These are phyloP conservation scores for Acrobeloides nanus DNA, from an alignment of 2,888 invertebrate species.

Conservation along the genomic window DNA sequence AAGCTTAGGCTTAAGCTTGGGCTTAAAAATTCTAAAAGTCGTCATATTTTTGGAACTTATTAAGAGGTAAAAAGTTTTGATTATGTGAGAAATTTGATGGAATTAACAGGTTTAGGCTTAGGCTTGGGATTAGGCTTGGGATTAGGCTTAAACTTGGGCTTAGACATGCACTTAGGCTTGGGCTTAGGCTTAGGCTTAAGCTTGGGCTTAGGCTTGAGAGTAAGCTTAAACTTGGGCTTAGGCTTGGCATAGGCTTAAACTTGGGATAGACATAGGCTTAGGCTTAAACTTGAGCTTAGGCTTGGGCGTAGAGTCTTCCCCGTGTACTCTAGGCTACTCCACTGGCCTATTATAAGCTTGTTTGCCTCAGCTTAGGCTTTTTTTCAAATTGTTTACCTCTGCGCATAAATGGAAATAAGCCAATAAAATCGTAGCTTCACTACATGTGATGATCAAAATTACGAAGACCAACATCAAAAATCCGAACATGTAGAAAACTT, in stretches of 20 bases:
- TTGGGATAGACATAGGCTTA: background rate
- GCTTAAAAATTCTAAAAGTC: conserved; percentile 7
- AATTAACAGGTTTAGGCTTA: too few species aligned
- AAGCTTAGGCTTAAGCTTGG: too few species aligned
- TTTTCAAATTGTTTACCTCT: conserved; percentile 67
- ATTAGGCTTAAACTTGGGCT: background rate
- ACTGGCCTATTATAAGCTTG: too few species aligned
- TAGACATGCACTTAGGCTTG: too few species aligned
- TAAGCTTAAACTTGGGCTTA: conserved; percentile 1
- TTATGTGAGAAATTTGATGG: too few species aligned
- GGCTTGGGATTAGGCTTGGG: background rate
- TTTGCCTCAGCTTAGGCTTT: background rate
- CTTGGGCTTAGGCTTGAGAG: too few species aligned
- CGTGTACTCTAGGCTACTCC: too few species aligned
- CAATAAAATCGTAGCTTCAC: conserved; percentile 93
- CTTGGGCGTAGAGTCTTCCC: too few species aligned
- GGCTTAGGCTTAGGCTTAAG: too few species aligned
- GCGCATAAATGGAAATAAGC: conserved; percentile 99
- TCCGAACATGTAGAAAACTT: conserved; percentile 99
- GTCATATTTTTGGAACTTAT: conserved; percentile 5
- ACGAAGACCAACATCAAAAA: conserved; percentile 94
- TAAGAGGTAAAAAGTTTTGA: background rate
- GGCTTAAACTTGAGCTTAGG: too few species aligned
- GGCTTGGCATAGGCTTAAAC: background rate
- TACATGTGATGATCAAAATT: conserved; percentile 93